A percentile compares a stretch with the other conserved stretches of the same genome.
phyloP scores from a whole-genome alignment of 2,113 vertebrate genomes.

The Ardeotis arabs region DNA sequence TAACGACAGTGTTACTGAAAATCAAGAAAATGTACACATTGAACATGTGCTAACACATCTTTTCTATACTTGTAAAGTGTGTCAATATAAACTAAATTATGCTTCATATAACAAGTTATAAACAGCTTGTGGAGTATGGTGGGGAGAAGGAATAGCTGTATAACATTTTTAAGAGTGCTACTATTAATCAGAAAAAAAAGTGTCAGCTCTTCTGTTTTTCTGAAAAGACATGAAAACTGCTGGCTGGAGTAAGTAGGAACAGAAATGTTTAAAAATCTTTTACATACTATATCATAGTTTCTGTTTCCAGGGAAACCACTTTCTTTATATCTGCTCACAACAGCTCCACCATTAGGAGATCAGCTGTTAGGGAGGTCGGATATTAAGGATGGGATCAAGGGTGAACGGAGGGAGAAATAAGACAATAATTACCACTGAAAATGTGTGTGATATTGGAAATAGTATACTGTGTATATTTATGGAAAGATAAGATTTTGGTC shows the following conservation, averaged over 20 bases:
- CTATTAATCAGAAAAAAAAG: neutral
- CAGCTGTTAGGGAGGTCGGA: neutral
- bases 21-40: neutral
- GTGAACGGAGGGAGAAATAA: neutral
- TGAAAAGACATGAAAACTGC: neutral
- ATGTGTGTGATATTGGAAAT: neutral
- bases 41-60: neutral
- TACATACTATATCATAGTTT: neutral
- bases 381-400: neutral
- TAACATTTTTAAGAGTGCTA: neutral
- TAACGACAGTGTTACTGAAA: neutral
- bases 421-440: neutral
- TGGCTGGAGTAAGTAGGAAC: neutral
- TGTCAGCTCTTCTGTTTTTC: neutral
- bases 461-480: neutral
- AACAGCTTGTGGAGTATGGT: neutral
- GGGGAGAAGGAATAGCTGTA: neutral
- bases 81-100: neutral
- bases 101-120: neutral
- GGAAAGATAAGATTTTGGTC: neutral
- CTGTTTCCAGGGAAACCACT: conserved; percentile 21
- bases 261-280: conserved; percentile 12
- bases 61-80: neutral
- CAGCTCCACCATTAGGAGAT: neutral
- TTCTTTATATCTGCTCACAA: neutral